Conservation (phyloP, 2,888 invertebrate species). For the Pomacea canaliculata region DNA sequence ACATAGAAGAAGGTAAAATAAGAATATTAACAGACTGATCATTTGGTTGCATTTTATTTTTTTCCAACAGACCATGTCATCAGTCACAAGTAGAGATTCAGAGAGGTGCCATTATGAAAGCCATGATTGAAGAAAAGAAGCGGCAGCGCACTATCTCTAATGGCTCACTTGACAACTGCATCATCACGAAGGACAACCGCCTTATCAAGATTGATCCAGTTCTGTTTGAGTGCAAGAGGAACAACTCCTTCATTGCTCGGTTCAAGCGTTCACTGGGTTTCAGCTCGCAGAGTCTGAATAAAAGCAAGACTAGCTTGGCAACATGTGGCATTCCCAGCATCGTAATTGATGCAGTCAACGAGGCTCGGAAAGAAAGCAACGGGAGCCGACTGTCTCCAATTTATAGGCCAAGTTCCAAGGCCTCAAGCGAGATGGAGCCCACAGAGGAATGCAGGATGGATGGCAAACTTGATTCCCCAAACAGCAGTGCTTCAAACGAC, state of each 20-base stretch:
- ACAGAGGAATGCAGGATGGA: background rate
- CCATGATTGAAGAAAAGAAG: constrained; percentile 66
- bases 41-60: too few relatives aligned
- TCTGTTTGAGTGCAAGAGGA: constrained; percentile 49
- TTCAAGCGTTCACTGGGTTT: constrained; percentile 58
- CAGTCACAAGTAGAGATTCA: constrained; percentile 42
- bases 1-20: too few relatives aligned
- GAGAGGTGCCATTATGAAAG: constrained; percentile 65
- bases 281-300: constrained; percentile 55
- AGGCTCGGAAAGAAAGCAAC: constrained; percentile 28
- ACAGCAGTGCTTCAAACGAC: constrained; percentile 14
- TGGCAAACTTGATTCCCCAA: constrained; percentile 1
- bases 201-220: constrained; percentile 60
- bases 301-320: constrained; percentile 50
- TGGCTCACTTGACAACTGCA: constrained; percentile 67
- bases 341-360: constrained; percentile 38
- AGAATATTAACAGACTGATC: too few relatives aligned
- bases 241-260: constrained; percentile 53
- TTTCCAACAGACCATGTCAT: constrained; percentile 9
- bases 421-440: background rate
- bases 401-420: constrained; percentile 36
- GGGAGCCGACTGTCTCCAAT: constrained; percentile 34
- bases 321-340: constrained; percentile 44
- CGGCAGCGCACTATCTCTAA: constrained; percentile 67
- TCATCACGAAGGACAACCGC: constrained; percentile 67